Evolutionary conservation across 2,888 invertebrate genomes (phyloP), one percentile per base, ranked within the genome.

Genomic region (Thymelicus lineola): DNA sequence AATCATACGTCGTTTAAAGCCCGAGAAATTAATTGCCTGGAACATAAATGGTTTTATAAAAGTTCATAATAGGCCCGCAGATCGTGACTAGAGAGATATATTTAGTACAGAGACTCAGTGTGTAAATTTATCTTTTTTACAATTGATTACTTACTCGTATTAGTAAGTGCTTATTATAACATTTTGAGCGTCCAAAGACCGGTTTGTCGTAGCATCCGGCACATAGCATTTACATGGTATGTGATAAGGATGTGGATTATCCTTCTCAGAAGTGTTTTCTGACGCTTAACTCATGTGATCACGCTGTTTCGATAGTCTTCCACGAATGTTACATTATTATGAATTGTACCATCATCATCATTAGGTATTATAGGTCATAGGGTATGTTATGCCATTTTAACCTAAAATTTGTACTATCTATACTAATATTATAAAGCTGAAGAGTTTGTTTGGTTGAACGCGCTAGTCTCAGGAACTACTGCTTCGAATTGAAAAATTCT

Each of bases 261-360:
- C 10, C n/a, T 65, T 46, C 57, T 58, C 15, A 28, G 65, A 65
- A 57, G 42, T 42, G 55, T 20, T 42, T 57, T 53, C 42, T 53
- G 45, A 58, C 46, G 65, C 63, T 57, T 58, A 48, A 74, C 72
- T 72, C 75, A 76, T 75, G 72, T 74, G 74, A 73, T 74, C 75
- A 28, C 67, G 69, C 71, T 70, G 70, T 57, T 70, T 53, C 63
- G 66, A 73, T 72, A 76, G 73, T 72, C 73, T 73, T 75, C 75
- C 76, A 74, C 75, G 76, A 75, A 50, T 50, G 50, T 9, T 50
- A 6, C 7, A 50, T 50, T 42, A 42, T 10, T 12, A 12, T 10
- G 42, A 42, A 42, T 42, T 42, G 1, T 42, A 42, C 42, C 1
- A 42, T 12, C 42, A 42, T 42, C 42, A 12, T 42, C 28, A 28